A percentile compares a stretch with the other conserved stretches of the same genome.
Conservation (phyloP, 2,888 invertebrate species). For the Pristionchus arcanus region DNA sequence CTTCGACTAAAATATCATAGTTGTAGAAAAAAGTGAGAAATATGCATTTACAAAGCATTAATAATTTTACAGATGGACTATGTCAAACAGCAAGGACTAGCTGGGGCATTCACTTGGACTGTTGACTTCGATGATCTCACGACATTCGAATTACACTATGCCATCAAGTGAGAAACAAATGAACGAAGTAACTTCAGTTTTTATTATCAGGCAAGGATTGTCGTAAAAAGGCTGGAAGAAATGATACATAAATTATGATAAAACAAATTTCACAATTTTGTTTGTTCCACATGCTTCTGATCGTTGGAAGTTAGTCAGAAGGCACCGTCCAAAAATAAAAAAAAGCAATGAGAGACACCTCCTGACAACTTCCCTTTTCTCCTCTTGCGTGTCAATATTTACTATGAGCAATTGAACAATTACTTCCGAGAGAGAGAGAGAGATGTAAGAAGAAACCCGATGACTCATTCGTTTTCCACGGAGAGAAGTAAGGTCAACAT, state of each 20-base stretch:
- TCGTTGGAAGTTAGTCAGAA: neutral
- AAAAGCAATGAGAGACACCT: neutral
- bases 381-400: neutral
- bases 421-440: neutral
- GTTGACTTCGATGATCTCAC: conserved; percentile 1
- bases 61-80: neutral
- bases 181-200: neutral
- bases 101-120: conserved; percentile 34
- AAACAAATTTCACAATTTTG: neutral
- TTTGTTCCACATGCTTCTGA: neutral
- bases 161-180: neutral
- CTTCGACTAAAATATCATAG: too few relatives aligned
- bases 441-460: neutral
- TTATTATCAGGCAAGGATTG: neutral
- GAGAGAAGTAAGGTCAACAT: neutral
- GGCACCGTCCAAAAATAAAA: neutral
- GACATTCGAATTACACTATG: neutral
- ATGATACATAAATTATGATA: too few relatives aligned
- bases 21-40: too few relatives aligned
- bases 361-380: neutral
- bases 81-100: neutral
- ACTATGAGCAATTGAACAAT: neutral
- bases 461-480: neutral
- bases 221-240: neutral
- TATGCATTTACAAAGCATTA: neutral